Evolutionary conservation across 2,113 vertebrate genomes (phyloP).

Genomic region (Lepidothrix coronata): DNA sequence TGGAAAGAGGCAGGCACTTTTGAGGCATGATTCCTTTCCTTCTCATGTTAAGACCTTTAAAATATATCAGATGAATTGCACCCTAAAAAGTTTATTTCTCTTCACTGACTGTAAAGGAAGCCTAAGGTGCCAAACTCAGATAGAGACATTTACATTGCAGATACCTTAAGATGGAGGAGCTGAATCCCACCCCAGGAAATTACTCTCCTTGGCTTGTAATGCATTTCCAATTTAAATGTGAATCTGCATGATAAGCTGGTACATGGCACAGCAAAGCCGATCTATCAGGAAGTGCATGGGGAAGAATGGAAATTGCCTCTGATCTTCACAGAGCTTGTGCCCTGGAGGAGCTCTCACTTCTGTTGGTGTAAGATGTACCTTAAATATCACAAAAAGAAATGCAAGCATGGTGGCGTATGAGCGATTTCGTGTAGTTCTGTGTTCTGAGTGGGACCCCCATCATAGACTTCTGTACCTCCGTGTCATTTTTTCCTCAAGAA

Average conservation of each 20-base stretch:
- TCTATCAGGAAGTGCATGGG: neutral
- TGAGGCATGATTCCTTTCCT: neutral
- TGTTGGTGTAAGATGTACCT: neutral
- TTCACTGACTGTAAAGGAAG: neutral
- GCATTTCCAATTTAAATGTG: neutral
- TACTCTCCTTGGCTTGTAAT: neutral
- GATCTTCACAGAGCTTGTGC: neutral
- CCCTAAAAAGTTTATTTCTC: neutral
- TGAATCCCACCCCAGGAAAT: slow-evolving; percentile 17
- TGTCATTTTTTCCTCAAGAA: neutral
- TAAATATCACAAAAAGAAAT: neutral
- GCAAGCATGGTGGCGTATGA: fast-evolving
- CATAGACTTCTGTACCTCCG: neutral
- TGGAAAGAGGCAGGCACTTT: neutral
- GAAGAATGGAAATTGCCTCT: neutral
- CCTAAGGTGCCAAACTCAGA: slow-evolving; percentile 24
- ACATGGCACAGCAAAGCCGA: neutral
- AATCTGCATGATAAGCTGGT: neutral
- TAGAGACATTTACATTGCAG: slow-evolving; percentile 32
- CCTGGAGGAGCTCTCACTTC: neutral
- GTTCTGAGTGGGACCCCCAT: neutral
- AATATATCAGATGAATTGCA: neutral
- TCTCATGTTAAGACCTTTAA: neutral
- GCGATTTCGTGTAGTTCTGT: neutral
- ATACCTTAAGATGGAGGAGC: neutral